Evolutionary conservation across 2,113 vertebrate genomes (phyloP), one percentile per base, ranked within the genome.

Genomic region (Beaufortia kweichowensis): DNA sequence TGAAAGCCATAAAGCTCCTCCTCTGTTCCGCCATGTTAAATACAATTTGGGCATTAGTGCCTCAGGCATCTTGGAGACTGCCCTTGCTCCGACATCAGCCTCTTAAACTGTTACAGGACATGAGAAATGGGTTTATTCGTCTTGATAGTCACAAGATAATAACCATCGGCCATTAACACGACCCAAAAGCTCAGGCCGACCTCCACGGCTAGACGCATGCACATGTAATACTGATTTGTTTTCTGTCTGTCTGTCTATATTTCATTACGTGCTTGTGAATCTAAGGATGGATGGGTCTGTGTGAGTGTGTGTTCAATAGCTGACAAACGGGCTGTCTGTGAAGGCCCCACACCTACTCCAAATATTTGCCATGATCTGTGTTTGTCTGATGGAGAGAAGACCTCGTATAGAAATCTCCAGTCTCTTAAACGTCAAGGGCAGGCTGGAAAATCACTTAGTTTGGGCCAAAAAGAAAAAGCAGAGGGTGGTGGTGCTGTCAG

Each of bases 371-470:
- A 33, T 76, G 73, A 77, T 64, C 69, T 33, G 17, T 46, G 69
- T 9, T 50, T 59, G 64, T 82, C 76, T 72, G 81, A 81, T 64
- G 59, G 66, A 60, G 70, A 67, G 60, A 23, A 71, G 48, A 23
- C 68, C 82, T 78, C 55, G 12, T 79, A 73, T 77, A 76, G 63
- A 60, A 41, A 78, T 80, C 79, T 81, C 63, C 24, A 24, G 70
- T 61, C 61, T 81, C 77, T 80, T 78, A 79, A 79, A 82, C 60
- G 46, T 80, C 64, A 79, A 60, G 29, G 23, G 39, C 71, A 70
- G 80, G 80, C 89, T 91, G 91, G 90, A 91, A 92, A 92, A 92
- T 91, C 90, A 90, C 90, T 91, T 91, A 91, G 85, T 88, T 84
- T 85, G 81, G 84, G 88, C 86, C 85, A 57, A 56, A 50, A 63